Evolutionary conservation across 2,888 invertebrate genomes (phyloP).

Genomic region (Magallana nippona): DNA sequence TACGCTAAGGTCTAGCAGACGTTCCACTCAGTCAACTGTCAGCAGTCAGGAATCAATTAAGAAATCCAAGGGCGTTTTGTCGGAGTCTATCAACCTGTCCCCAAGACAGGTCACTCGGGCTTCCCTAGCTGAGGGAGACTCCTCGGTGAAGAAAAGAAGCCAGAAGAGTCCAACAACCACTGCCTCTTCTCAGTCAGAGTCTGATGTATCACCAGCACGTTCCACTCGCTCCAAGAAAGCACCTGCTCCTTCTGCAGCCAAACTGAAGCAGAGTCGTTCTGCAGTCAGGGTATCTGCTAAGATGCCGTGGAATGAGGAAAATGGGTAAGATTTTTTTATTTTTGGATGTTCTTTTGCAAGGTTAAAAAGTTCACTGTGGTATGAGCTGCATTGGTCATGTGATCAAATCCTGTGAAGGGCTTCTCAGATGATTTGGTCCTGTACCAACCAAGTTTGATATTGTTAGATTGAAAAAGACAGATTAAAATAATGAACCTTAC

Average conservation of each 20-base stretch:
- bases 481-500: too few species aligned
- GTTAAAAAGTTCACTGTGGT: too few species aligned
- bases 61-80: conserved; percentile 1
- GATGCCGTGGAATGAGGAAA: conserved; percentile 32
- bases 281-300: conserved; percentile 34
- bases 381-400: too few species aligned
- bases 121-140: background rate
- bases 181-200: background rate
- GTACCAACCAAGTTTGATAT: too few species aligned
- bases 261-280: conserved; percentile 13
- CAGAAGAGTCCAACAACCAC: background rate
- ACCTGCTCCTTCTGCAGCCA: background rate
- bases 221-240: conserved; percentile 29
- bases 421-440: too few species aligned
- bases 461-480: too few species aligned
- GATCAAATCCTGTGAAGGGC: too few species aligned
- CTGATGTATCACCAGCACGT: background rate
- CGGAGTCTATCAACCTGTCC: background rate
- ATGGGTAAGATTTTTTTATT: conserved; percentile 6
- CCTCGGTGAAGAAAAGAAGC: background rate
- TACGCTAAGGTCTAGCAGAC: background rate
- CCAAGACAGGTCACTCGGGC: background rate
- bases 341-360: background rate
- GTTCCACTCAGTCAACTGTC: background rate
- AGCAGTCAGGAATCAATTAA: background rate